These are phyloP conservation scores for Campylorhamphus procurvoides DNA, from an alignment of 2,113 vertebrate genomes.

Conservation along the genomic window DNA sequence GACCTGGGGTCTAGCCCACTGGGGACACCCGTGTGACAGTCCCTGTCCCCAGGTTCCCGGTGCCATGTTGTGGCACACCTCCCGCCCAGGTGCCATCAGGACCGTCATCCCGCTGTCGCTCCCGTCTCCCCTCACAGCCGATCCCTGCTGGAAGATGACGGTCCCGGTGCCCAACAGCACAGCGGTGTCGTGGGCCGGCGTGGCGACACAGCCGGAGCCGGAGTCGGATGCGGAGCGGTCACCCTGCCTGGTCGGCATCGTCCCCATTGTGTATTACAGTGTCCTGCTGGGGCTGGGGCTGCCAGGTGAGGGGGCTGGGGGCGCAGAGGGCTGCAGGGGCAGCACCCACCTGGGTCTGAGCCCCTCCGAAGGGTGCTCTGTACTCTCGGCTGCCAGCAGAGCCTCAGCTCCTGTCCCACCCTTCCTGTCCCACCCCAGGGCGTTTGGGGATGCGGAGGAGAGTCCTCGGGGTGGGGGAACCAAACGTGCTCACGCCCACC, in stretches of 20 bases:
- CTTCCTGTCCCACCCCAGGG: not conserved
- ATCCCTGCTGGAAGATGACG: conserved; percentile 40
- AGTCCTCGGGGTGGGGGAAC: not conserved
- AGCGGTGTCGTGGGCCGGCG: not conserved
- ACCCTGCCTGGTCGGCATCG: conserved; percentile 82
- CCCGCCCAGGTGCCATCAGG: fast-evolving
- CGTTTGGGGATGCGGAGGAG: not conserved
- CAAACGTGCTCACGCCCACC: fast-evolving
- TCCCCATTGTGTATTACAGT: conserved; percentile 89
- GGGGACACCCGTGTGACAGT: fast-evolving
- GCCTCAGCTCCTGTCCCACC: not conserved
- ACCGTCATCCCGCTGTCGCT: fast-evolving
- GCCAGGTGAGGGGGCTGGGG: conserved; percentile 80
- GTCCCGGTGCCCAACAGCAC: conserved; percentile 76
- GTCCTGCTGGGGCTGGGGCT: conserved; percentile 87
- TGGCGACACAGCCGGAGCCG: not conserved
- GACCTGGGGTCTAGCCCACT: not conserved
- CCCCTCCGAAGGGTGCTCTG: not conserved
- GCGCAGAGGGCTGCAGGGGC: not conserved
- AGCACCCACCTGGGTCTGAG: not conserved
- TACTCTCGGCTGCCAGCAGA: not conserved
- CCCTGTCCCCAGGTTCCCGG: not conserved
- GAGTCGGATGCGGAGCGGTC: conserved; percentile 59
- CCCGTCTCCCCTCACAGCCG: not conserved
- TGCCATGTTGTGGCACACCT: not conserved